Evolutionary conservation across 1,140 invertebrate species (phyloP), one percentile per base, ranked within the genome.

Genomic region (Platyscapa corneri): DNA sequence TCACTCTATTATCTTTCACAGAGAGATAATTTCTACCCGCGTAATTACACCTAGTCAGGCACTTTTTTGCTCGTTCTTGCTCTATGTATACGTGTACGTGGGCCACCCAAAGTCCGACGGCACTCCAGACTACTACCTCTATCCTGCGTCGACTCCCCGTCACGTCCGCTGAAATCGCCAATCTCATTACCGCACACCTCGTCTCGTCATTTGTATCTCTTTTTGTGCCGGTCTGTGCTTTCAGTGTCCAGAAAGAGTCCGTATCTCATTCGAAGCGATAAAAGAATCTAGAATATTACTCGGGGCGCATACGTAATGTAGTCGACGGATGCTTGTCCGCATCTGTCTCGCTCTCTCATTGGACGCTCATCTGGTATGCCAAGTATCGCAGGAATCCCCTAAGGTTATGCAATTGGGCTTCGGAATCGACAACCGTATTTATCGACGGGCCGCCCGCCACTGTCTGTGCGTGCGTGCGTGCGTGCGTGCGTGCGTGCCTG

Each of bases 401-500:
- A 84, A 79, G 75, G 60, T 84, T 84, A 84, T 79, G 64, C 83
- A 75, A 83, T 60, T 65, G 74, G 60, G 70, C 70, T 56, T 77
- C 70, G 32, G 20, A 65, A 70, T 82, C 80, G 80, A 53, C 74
- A 77, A 37, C 30, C 42, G 74, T 67, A 70, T 82, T 82, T 82
- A 82, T 82, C 81, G 70, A 60, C 14, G 74, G 0, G 2, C 20
- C 20, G 2, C 0, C n/a, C 0, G 1, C 37, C 10, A 6, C 3
- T 70, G 16, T 70, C 3, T 30, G 34, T 37, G 16, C 16, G 23
- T 70, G 23, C 16, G 14, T 80, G 20, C 77, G 49, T 20, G 53
- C 32, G 34, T n/a, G 60, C 5, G 42, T 46, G 42, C 42, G 42
- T 46, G n/a, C n/a, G n/a, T n/a, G n/a, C n/a, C n/a, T 49, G 16